Conservation (phyloP, 2,113 vertebrate genomes). For the Colinus virginianus region DNA sequence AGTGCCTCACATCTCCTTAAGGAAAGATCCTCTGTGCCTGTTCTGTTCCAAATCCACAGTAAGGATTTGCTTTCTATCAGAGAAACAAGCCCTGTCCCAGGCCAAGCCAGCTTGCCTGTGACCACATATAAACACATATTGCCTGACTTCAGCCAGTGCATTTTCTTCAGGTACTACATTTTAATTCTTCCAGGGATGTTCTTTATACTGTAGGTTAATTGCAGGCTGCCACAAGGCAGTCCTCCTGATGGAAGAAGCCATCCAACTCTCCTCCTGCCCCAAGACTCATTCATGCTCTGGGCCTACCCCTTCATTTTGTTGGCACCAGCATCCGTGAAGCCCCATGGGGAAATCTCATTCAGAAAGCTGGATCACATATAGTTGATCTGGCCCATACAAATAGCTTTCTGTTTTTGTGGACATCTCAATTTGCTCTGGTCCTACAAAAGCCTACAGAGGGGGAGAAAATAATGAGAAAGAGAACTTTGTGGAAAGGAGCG, state of each 20-base stretch:
- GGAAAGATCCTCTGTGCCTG: neutral
- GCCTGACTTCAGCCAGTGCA: neutral
- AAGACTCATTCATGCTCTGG: neutral
- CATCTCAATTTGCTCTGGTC: neutral
- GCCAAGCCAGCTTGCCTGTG: neutral
- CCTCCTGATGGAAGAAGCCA: neutral
- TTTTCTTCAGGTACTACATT: neutral
- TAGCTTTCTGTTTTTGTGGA: neutral
- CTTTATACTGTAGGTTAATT: neutral
- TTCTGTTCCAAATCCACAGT: neutral
- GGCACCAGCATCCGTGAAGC: rapidly evolving
- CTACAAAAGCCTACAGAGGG: neutral
- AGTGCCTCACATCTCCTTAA: rapidly evolving
- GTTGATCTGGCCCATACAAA: neutral
- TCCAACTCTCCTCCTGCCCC: neutral
- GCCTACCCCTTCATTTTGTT: neutral
- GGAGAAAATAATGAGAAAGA: neutral
- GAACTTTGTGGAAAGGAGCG: neutral
- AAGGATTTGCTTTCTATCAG: rapidly evolving
- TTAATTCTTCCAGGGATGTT: neutral
- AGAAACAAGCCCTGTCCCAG: neutral
- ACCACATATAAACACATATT: neutral
- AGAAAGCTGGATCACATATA: rapidly evolving
- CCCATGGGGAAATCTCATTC: neutral
- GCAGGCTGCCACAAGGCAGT: neutral